Base-by-base conservation (phyloP, 2,113 vertebrate species). In the Myodes glareolus region DNA sequence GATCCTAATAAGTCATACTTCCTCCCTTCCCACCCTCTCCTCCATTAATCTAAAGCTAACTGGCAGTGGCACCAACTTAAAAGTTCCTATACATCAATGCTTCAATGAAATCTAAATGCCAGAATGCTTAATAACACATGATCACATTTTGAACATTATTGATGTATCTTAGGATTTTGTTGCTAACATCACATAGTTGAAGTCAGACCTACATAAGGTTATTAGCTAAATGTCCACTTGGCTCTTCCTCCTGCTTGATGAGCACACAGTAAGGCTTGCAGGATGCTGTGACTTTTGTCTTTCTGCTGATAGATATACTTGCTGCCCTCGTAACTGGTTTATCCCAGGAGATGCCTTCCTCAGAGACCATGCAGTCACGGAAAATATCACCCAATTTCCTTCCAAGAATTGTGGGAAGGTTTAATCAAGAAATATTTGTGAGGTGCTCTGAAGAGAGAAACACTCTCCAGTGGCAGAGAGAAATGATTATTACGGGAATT, bases 381-480 rank as follows among this genome's bases (percentile, higher is more conserved):
- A 96, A 95, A 96, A 95, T 96, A 96, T 96, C 96, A 96, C 95
- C 91, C 92, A 95, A 95, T 96, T 94, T 95, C 93, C 90, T 97
- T 97, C 94, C 91, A 92, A 97, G 94, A 96, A 97, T 87, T 93
- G 91, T 97, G 96, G 90, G 89, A 92, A 96, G 94, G 95, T 96
- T 96, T 97, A 97, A 97, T 96, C 96, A 96, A 96, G 95, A 97
- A 96, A 97, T 97, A 80, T 97, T 91, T 95, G 89, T 92, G 95
- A 94, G 80, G 61, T 86, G 19, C 3, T 13, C 1, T 88, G 68
- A 93, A 68, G 61, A 96, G 10, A 45, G 88, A 97, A 85, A 84
- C 65, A 50, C 70, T 97, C 92, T 96, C 94, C 92, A 90, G 88
- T 3, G 93, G 80, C 87, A 95, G 78, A 77, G 50, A 96, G 78